These are phyloP conservation scores for Calliopum simillimum DNA, from an alignment of 2,888 invertebrate genomes.

Conservation along the genomic window DNA sequence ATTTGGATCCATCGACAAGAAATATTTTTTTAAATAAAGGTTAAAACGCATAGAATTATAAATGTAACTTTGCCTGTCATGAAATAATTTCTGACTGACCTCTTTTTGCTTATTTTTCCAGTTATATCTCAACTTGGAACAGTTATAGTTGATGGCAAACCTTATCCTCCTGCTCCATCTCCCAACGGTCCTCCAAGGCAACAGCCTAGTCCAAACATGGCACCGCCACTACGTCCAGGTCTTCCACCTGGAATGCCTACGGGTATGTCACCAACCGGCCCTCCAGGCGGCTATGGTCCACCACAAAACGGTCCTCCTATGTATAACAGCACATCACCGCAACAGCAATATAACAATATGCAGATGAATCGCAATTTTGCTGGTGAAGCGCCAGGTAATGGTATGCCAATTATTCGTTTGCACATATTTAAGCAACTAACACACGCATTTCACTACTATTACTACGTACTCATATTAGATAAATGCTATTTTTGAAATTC, in stretches of 20 bases:
- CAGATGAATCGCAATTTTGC: conserved; percentile 64
- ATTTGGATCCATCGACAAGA: too few species aligned
- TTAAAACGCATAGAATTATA: too few species aligned
- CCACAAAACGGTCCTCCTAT: conserved; percentile 65
- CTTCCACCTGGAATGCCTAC: conserved; percentile 64
- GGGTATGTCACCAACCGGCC: conserved; percentile 62
- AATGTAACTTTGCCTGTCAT: too few species aligned
- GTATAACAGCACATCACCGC: conserved; percentile 61
- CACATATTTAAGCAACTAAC: conserved; percentile 40
- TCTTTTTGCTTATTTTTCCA: conserved; percentile 62
- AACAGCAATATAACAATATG: conserved; percentile 64
- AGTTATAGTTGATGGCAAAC: conserved; percentile 85
- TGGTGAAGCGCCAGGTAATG: conserved; percentile 63
- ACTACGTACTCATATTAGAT: too few species aligned
- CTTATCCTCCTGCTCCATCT: conserved; percentile 73
- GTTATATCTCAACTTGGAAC: conserved; percentile 83
- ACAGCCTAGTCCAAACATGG: conserved; percentile 67
- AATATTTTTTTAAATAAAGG: too few species aligned
- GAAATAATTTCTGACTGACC: too few species aligned
- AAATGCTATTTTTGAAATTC: not conserved
- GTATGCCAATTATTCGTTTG: conserved; percentile 49
- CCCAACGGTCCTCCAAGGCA: conserved; percentile 64
- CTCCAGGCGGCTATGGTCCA: conserved; percentile 57
- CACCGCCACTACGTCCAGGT: conserved; percentile 63
- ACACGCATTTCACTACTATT: not conserved